Percentiles rank a stretch among this genome's conserved stretches.
These are phyloP conservation scores for Tanaodytes sp. DNA, from an alignment of 2,888 invertebrate genomes.

Conservation along the genomic window DNA sequence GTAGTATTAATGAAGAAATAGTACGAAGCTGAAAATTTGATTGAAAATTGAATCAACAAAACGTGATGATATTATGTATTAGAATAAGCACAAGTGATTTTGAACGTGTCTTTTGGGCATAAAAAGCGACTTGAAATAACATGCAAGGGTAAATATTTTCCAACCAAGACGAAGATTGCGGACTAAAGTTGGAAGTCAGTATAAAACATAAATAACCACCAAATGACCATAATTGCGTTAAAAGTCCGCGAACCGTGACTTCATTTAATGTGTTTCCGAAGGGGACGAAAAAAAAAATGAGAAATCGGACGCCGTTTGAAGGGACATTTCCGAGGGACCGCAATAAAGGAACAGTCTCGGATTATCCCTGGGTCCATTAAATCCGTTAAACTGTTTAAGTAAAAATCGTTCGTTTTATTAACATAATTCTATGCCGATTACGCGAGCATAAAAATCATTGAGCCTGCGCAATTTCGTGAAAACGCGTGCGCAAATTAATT, in stretches of 20 bases:
- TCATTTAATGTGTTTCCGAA: conserved; percentile 64
- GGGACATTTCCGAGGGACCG: conserved; percentile 46
- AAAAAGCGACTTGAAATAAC: too few relatives aligned
- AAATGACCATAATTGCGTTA: conserved; percentile 68
- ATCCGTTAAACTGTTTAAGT: conserved; percentile 17
- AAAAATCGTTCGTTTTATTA: conserved; percentile 21
- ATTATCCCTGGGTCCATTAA: conserved; percentile 20
- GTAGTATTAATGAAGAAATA: too few relatives aligned
- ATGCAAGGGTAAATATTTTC: conserved; percentile 5
- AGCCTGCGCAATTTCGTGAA: not conserved
- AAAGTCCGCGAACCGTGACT: conserved; percentile 68
- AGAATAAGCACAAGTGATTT: too few relatives aligned
- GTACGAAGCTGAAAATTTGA: too few relatives aligned
- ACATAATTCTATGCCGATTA: conserved; percentile 8
- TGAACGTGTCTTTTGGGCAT: too few relatives aligned
- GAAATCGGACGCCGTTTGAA: conserved; percentile 55
- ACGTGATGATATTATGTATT: too few relatives aligned
- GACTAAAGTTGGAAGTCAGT: conserved; percentile 23
- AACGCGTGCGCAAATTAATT: conserved; percentile 5
- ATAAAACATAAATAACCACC: conserved; percentile 66
- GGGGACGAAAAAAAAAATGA: conserved; percentile 60
- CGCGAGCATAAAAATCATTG: not conserved
- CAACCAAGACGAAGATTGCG: conserved; percentile 6
- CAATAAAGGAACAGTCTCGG: conserved; percentile 50
- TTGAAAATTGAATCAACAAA: too few relatives aligned